Evolutionary conservation across 2,888 invertebrate species (phyloP).

Genomic region (Luperina testacea): DNA sequence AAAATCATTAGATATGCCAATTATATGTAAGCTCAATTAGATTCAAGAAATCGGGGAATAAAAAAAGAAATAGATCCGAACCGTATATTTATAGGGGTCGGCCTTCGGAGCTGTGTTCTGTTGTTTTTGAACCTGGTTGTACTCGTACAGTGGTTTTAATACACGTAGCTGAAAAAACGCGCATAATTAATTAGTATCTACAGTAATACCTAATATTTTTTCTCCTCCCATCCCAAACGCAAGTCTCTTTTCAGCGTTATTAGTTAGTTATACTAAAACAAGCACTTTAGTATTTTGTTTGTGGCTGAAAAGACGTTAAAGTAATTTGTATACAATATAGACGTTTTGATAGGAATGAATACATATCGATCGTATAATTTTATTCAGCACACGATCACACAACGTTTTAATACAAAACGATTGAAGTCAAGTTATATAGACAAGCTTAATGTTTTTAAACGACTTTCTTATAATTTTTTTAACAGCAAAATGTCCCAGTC

Average conservation of each 20-base stretch:
- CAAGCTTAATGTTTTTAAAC: not conserved
- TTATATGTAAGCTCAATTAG: not conserved
- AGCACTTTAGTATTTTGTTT: not conserved
- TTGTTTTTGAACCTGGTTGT: not conserved
- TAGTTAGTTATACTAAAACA: not conserved
- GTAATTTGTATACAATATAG: not conserved
- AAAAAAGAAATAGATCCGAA: conserved; percentile 6
- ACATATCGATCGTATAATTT: not conserved
- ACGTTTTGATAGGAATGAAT: not conserved
- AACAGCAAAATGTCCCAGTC: not conserved
- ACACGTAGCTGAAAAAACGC: conserved; percentile 21
- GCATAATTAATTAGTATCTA: not conserved
- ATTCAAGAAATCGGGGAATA: not conserved
- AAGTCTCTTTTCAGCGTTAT: not conserved
- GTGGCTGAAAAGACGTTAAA: not conserved
- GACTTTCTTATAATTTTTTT: not conserved
- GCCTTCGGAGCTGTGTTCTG: not conserved
- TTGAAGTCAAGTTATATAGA: not conserved
- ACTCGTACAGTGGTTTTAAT: conserved; percentile 24
- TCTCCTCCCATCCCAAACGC: not conserved
- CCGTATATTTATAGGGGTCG: conserved; percentile 28
- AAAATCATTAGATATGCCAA: not conserved
- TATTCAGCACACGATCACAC: not conserved
- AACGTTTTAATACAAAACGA: not conserved
- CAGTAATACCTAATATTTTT: too few relatives aligned